Conservation (phyloP, 2,888 invertebrate species). For the Tenthredo mesomela region DNA sequence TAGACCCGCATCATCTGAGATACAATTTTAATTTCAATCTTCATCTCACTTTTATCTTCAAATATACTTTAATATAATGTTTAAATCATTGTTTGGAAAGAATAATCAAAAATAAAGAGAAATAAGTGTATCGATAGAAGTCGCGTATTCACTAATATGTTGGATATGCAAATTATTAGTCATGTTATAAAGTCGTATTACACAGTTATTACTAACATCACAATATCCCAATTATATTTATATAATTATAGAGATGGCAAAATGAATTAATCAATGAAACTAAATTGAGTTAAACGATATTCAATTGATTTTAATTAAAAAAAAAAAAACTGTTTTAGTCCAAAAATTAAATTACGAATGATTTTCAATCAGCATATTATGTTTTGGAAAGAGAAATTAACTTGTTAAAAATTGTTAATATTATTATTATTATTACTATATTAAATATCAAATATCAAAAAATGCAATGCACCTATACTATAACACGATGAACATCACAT, state of each 20-base stretch:
- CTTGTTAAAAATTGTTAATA: background rate
- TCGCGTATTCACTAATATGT: background rate
- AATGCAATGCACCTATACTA: background rate
- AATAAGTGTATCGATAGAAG: background rate
- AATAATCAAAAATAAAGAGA: background rate
- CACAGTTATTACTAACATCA: conserved; percentile 6
- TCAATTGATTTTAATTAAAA: background rate
- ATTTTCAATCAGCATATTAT: background rate
- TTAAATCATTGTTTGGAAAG: background rate
- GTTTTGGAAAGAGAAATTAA: background rate
- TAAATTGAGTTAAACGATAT: background rate
- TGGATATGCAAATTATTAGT: background rate
- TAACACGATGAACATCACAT: background rate
- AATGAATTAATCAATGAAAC: background rate
- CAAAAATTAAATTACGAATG: background rate
- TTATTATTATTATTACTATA: conserved; percentile 15
- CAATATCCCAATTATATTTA: conserved; percentile 5
- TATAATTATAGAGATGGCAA: background rate
- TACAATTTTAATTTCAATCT: background rate
- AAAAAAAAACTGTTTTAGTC: background rate
- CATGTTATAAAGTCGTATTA: background rate
- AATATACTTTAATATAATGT: background rate
- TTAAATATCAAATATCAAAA: background rate
- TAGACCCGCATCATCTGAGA: background rate
- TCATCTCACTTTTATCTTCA: background rate